These are phyloP conservation scores for Mionectes olivaceus DNA, from an alignment of 2,797 vertebrate species.

Conservation along the genomic window DNA sequence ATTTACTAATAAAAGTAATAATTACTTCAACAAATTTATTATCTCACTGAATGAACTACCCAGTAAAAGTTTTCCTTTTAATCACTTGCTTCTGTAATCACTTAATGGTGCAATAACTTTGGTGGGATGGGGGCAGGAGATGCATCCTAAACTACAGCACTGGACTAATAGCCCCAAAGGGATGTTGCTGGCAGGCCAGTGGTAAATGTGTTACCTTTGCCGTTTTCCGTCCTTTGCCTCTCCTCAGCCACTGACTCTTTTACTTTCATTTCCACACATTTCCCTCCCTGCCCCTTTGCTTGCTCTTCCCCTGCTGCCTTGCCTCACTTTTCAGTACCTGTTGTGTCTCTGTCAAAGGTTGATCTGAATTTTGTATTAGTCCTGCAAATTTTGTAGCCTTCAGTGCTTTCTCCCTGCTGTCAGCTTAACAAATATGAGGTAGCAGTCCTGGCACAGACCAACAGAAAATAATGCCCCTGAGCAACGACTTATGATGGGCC, in stretches of 20 bases:
- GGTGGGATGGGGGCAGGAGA: neutral
- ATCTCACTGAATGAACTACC: neutral
- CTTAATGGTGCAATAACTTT: neutral
- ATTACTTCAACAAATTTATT: neutral
- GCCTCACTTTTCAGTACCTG: neutral
- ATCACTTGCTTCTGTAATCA: neutral
- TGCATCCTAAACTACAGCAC: rapidly evolving
- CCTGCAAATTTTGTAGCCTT: neutral
- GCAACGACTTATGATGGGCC: neutral
- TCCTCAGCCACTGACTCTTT: neutral
- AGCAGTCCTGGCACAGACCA: neutral
- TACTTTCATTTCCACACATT: neutral
- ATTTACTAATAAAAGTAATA: neutral
- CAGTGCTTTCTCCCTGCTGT: neutral
- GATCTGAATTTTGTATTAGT: neutral
- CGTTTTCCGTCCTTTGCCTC: neutral
- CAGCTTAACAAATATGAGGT: neutral
- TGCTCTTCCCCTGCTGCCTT: neutral
- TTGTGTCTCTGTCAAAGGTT: neutral
- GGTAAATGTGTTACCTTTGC: neutral
- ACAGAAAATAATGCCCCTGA: neutral
- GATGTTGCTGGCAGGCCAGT: neutral
- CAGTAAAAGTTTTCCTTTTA: slow-evolving; percentile 10
- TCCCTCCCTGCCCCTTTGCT: neutral
- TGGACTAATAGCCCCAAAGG: neutral